These are phyloP conservation scores for Balaenoptera acutorostrata DNA, from an alignment of 2,113 vertebrate genomes.

Conservation along the genomic window DNA sequence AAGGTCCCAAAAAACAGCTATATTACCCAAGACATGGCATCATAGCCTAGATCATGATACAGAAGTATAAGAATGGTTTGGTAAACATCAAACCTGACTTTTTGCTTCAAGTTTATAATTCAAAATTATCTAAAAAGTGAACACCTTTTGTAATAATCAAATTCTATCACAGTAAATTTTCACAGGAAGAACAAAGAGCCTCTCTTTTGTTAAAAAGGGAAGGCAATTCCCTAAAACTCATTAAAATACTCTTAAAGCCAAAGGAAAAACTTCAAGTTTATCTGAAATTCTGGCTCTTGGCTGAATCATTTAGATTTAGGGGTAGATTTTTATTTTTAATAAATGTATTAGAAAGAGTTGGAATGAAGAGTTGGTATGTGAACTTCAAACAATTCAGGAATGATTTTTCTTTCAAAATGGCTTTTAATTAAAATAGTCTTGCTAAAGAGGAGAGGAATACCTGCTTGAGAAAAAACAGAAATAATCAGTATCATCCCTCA, in stretches of 20 bases:
- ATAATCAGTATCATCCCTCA: constrained; percentile 4
- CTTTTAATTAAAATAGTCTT: constrained; percentile 36
- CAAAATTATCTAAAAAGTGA: constrained; percentile 32
- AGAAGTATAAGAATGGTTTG: neutral
- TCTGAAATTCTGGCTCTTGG: neutral
- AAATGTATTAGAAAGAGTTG: constrained; percentile 23
- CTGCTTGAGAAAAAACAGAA: constrained; percentile 10
- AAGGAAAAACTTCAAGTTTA: constrained; percentile 1
- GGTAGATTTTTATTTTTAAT: constrained; percentile 26
- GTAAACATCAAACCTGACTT: constrained; percentile 13
- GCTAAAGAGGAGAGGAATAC: neutral
- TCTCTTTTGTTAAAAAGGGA: constrained; percentile 5
- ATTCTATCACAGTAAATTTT: neutral
- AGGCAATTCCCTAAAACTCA: neutral
- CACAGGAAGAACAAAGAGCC: neutral
- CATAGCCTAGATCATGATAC: neutral
- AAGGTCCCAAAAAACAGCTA: neutral
- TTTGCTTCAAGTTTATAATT: constrained; percentile 9
- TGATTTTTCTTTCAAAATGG: constrained; percentile 39
- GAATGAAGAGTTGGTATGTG: neutral
- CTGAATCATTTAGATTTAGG: neutral
- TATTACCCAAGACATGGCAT: neutral
- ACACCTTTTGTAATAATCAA: constrained; percentile 4
- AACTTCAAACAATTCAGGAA: constrained; percentile 40
- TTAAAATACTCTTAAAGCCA: neutral